Evolutionary conservation across 2,888 invertebrate species (phyloP), one percentile per base, ranked within the genome.

Genomic region (Phoronis australis): DNA sequence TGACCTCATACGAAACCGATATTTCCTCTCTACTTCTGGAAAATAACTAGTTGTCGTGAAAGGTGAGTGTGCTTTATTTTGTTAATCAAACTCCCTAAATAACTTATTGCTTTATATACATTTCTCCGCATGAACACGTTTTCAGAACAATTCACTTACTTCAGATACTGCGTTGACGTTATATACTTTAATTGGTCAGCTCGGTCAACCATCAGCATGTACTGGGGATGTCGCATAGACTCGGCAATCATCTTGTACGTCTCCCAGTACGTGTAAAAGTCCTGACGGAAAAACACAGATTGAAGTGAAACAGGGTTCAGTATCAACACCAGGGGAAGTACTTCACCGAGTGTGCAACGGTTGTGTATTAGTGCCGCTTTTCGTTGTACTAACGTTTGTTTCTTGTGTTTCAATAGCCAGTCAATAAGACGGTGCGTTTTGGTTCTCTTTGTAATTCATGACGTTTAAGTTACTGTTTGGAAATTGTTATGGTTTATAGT

Each of bases 231-330:
- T 4, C 57, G 59, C 27, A 69, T 53, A n/a, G 69, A 55, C 50
- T 75, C 74, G 18, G 66, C 60, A 4, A 67, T 60, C 3, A 64
- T 61, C 47, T 69, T 73, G 58, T 63, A 71, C 3, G 65, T 66
- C 51, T 75, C 72, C 73, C 75, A 75, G 49, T 70, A 68, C 0
- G 65, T 60, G 68, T 67, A 73, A 61, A 75, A 66, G 45, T 73
- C 72, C 73, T 75, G 53, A 0, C 44, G 48, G 4, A 40, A 41
- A 12, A 43, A 48, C 26, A 25, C 12, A 50, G 26, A 31, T n/a
- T n/a, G n/a, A n/a, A n/a, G n/a, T n/a, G n/a, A n/a, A n/a, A n/a
- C n/a, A n/a, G n/a, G n/a, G n/a, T n/a, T n/a, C n/a, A n/a, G n/a
- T n/a, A n/a, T n/a, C n/a, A n/a, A n/a, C n/a, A n/a, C n/a, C n/a